Conservation (phyloP, 1,140 invertebrate genomes). For the Charaxes varanes region DNA sequence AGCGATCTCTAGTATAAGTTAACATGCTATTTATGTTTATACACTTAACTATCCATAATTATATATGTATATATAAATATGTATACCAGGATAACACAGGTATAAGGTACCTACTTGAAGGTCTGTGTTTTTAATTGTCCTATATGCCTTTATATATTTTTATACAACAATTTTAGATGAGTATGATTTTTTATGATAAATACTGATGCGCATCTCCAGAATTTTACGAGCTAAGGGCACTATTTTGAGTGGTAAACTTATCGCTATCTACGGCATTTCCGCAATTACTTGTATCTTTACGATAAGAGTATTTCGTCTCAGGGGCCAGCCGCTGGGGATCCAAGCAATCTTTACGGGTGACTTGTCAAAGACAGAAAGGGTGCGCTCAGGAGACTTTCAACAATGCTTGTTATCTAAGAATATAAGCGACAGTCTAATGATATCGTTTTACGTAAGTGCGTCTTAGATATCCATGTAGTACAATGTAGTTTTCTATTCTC, state of each 20-base stretch:
- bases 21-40: too few species aligned
- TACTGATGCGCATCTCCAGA: too few species aligned
- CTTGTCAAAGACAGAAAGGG: constrained; percentile 71
- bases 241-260: constrained; percentile 59
- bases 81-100: too few species aligned
- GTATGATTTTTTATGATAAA: too few species aligned
- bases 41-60: too few species aligned
- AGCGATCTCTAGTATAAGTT: too few species aligned
- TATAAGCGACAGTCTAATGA: constrained; percentile 65
- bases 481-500: constrained; percentile 13
- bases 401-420: constrained; percentile 72
- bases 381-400: constrained; percentile 68
- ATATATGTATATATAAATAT: too few species aligned
- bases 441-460: constrained; percentile 63
- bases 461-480: constrained; percentile 22
- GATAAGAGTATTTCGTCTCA: constrained; percentile 69
- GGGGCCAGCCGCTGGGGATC: constrained; percentile 64
- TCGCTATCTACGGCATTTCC: constrained; percentile 63
- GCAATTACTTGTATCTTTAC: constrained; percentile 66
- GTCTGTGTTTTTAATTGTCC: too few species aligned
- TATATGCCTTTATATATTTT: too few species aligned
- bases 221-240: too few species aligned
- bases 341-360: constrained; percentile 72
- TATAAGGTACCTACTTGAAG: too few species aligned
- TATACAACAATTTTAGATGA: too few species aligned